Conservation (phyloP, 2,888 invertebrate species). For the Apamea epomidion region DNA sequence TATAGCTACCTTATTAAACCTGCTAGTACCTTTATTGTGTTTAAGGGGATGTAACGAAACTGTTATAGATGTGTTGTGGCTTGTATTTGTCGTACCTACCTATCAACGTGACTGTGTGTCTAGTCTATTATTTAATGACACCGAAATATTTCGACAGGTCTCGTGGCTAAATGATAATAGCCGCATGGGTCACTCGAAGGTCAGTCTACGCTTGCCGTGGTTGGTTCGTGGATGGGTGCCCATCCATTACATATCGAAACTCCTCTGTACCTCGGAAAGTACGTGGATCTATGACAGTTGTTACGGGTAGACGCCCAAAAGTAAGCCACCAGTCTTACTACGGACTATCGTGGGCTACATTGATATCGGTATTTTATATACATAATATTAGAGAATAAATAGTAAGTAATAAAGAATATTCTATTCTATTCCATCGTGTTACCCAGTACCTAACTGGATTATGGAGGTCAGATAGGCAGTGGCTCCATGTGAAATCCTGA, state of each 20-base stretch:
- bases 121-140: not conserved
- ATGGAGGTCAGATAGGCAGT: not conserved
- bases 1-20: not conserved
- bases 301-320: not conserved
- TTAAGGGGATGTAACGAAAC: not conserved
- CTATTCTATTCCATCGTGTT: too few species aligned
- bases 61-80: not conserved
- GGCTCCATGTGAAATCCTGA: not conserved
- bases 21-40: not conserved
- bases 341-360: not conserved
- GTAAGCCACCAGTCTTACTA: not conserved
- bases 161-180: not conserved
- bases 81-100: not conserved
- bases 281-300: not conserved
- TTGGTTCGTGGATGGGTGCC: not conserved
- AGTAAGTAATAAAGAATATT: too few species aligned
- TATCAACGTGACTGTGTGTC: not conserved
- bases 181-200: too few species aligned
- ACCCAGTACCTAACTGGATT: not conserved
- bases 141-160: not conserved
- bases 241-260: not conserved
- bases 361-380: too few species aligned
- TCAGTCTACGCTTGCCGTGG: not conserved
- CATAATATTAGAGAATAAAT: too few species aligned
- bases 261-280: not conserved